phyloP scores from a whole-genome alignment of 1,140 invertebrate genomes.

The Aphaenogaster floridana region DNA sequence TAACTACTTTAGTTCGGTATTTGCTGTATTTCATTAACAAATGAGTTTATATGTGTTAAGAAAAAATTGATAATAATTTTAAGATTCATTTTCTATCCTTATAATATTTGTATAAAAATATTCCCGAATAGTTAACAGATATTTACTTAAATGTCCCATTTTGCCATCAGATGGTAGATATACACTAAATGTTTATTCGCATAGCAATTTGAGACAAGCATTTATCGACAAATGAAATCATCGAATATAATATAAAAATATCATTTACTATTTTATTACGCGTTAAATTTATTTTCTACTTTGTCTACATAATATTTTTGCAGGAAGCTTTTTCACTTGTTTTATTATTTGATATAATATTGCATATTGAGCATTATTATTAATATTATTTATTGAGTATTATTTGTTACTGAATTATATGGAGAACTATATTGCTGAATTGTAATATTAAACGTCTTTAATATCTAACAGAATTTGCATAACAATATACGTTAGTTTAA shows the following conservation, averaged over 20 bases:
- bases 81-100: background rate
- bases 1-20: background rate
- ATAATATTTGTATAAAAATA: background rate
- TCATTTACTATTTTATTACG: background rate
- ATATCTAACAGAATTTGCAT: background rate
- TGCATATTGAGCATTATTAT: background rate
- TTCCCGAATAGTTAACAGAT: background rate
- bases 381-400: background rate
- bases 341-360: background rate
- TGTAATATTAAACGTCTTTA: background rate
- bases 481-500: background rate
- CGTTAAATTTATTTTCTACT: background rate
- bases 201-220: background rate
- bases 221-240: background rate
- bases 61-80: background rate
- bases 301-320: background rate
- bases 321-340: background rate
- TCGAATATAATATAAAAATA: background rate
- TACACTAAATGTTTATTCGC: background rate
- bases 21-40: background rate
- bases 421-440: background rate
- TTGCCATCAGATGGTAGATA: slow-evolving; percentile 30
- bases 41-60: background rate
- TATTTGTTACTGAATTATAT: background rate
- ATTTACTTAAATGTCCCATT: background rate